Conservation (phyloP, 2,113 vertebrate species). For the Lota lota region DNA sequence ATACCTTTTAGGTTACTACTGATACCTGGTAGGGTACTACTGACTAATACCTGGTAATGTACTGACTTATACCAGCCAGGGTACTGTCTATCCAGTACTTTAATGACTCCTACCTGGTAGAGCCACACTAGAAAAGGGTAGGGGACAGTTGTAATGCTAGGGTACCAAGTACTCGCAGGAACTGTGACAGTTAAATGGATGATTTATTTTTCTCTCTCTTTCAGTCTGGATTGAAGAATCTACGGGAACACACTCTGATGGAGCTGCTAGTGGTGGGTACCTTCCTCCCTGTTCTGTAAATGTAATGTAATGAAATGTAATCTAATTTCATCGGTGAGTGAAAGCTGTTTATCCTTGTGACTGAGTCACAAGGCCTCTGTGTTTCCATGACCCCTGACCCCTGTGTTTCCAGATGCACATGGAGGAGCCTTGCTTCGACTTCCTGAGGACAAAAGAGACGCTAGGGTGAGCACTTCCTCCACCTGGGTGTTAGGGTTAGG, state of each 20-base stretch:
- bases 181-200: too few species aligned
- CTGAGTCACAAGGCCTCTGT: too few species aligned
- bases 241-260: conserved; percentile 91
- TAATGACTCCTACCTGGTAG: too few species aligned
- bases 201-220: conserved; percentile 33
- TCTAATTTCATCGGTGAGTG: background rate
- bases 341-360: too few species aligned
- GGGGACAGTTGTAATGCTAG: too few species aligned
- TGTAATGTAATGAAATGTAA: background rate
- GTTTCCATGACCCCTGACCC: background rate
- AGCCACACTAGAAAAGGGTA: too few species aligned
- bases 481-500: too few species aligned
- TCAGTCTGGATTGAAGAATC: conserved; percentile 87
- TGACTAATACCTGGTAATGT: background rate
- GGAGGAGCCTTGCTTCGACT: conserved; percentile 97
- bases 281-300: background rate
- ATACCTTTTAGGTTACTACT: background rate
- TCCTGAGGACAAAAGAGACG: conserved; percentile 94
- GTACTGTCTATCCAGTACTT: too few species aligned
- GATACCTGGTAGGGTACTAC: too few species aligned
- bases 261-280: conserved; percentile 93
- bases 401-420: conserved; percentile 89
- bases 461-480: conserved; percentile 81
- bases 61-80: background rate
- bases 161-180: too few species aligned